Base-by-base conservation (phyloP, 2,113 vertebrate genomes). In the Coptodon rendalli region DNA sequence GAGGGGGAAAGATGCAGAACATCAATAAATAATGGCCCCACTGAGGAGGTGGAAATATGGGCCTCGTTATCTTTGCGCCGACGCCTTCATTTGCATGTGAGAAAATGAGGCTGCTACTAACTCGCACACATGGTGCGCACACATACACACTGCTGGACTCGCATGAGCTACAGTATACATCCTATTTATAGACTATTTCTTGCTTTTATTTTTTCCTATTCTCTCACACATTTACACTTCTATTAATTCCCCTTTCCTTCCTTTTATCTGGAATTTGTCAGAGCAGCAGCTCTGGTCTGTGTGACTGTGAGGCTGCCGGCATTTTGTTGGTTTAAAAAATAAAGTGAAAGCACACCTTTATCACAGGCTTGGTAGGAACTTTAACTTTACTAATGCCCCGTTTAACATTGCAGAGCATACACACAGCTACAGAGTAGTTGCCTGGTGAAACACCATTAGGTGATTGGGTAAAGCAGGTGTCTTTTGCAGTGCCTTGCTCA, bases 1-100 rank as follows among this genome's bases (percentile, higher is more conserved):
- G 94, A 85, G 89, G 94, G 88, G 86, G 92, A 85, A 89, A 92
- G 96, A 96, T 95, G 95, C 95, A 96, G 94, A 96, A 96, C 96
- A 97, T 97, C 96, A 97, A 97, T 97, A 97, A 97, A 96, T 97
- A 96, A 97, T 97, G 96, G 96, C 94, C 95, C 94, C 92, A 91
- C 93, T 94, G 96, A 97, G 94, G 95, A 95, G 96, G 95, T 96
- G 95, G 94, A 96, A 96, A 96, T 96, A 96, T 95, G 95, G 95
- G 95, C 94, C 96, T 97, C 95, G 95, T 96, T 96, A 96, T 96
- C 94, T 93, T 93, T 94, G 95, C 94, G 78, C 95, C 93, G 90
- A 94, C 93, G 94, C 96, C 95, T 92, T 95, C 95, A 96, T 97
- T 96, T 96, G 96, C 96, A 96, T 96, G 92, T 93, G 93, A 94